phyloP scores from a whole-genome alignment of 2,888 invertebrate species.

The Aphodius sticticus region DNA sequence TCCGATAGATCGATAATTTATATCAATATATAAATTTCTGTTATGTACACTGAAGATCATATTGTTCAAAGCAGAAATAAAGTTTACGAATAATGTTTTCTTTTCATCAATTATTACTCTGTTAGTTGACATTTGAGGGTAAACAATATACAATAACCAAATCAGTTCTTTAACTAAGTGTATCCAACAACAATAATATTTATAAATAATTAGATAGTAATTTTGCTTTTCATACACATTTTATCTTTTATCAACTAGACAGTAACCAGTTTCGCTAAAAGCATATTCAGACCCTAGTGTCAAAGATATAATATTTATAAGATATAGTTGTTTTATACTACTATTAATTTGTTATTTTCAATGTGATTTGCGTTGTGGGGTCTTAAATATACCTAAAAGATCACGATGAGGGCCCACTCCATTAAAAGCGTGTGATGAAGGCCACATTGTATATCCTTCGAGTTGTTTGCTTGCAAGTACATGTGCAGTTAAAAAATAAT shows the following conservation, averaged over 20 bases:
- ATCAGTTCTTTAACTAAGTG: not conserved
- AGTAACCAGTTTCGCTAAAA: too few species aligned
- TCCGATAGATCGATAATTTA: too few species aligned
- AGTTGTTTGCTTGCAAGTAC: constrained; percentile 83
- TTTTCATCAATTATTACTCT: too few species aligned
- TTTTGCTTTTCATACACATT: too few species aligned
- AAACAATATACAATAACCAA: not conserved
- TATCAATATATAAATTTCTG: too few species aligned
- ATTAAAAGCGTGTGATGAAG: constrained; percentile 77
- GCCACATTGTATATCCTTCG: constrained; percentile 84
- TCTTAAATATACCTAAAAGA: constrained; percentile 66
- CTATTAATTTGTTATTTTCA: constrained; percentile 32
- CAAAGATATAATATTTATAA: not conserved
- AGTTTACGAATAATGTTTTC: too few species aligned
- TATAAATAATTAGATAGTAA: too few species aligned
- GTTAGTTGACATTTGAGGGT: too few species aligned
- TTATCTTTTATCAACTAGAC: too few species aligned
- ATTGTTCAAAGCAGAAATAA: too few species aligned
- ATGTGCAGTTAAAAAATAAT: constrained; percentile 47
- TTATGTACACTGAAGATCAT: too few species aligned
- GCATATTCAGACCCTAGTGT: too few species aligned
- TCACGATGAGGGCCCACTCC: constrained; percentile 82
- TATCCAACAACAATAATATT: not conserved
- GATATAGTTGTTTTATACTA: not conserved
- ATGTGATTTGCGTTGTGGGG: not conserved